A percentile compares a stretch with the other conserved stretches of the same genome.
These are phyloP conservation scores for Tyrannus savana DNA, from an alignment of 2,113 vertebrate species.

Conservation along the genomic window DNA sequence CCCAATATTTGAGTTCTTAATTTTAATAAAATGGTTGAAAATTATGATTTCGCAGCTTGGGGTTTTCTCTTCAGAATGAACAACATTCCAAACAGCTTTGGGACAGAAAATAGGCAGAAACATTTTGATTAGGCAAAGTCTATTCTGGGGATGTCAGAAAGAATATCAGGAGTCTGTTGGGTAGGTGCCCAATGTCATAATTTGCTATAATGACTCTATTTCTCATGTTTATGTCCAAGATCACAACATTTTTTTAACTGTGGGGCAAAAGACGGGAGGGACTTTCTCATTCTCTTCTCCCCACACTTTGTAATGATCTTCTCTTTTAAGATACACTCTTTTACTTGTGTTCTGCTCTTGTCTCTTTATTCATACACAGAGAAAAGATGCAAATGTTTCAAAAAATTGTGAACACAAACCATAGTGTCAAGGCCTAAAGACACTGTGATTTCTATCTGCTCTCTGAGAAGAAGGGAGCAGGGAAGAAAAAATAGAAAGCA, in stretches of 20 bases:
- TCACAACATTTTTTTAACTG: background rate
- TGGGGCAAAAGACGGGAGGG: background rate
- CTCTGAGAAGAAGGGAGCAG: background rate
- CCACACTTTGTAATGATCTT: background rate
- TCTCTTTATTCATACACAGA: background rate
- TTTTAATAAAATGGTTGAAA: background rate
- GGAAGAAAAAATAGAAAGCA: background rate
- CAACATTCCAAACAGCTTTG: slow-evolving; percentile 38
- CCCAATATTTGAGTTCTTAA: background rate
- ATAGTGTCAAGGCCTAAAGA: background rate
- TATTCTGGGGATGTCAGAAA: slow-evolving; percentile 55
- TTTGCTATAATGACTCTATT: slow-evolving; percentile 15
- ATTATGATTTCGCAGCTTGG: background rate
- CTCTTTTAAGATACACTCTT: background rate
- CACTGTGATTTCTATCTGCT: background rate
- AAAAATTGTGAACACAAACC: background rate
- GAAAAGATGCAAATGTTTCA: background rate
- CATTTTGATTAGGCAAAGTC: slow-evolving; percentile 31
- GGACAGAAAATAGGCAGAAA: slow-evolving; percentile 3
- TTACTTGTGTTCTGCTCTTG: background rate
- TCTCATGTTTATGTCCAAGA: background rate
- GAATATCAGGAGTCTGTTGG: slow-evolving; percentile 41
- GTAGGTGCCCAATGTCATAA: background rate
- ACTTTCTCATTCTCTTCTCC: background rate
- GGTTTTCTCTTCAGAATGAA: slow-evolving; percentile 29